Percentiles rank a stretch among this genome's conserved stretches.
phyloP scores from a whole-genome alignment of 2,797 vertebrate species.

The Acanthiza pusilla region DNA sequence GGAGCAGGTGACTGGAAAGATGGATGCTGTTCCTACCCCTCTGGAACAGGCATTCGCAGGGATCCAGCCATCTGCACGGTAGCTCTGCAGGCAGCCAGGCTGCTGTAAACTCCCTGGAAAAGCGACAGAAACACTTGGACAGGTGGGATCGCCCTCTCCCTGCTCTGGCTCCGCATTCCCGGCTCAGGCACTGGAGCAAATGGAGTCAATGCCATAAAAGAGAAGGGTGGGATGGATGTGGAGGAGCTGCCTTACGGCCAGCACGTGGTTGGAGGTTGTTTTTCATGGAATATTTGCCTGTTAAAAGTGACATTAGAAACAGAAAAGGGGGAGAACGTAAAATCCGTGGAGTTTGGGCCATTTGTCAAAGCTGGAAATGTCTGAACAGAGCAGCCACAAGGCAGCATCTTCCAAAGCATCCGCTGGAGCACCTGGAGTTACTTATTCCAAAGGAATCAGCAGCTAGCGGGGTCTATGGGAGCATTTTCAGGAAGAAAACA shows the following conservation, averaged over 20 bases:
- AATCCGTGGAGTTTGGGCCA: neutral
- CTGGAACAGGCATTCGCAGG: neutral
- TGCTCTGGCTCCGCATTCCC: neutral
- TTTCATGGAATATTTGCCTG: neutral
- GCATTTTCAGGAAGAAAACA: neutral
- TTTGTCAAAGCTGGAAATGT: constrained; percentile 25
- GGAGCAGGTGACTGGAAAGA: neutral
- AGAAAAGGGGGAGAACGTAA: neutral
- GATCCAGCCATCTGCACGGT: neutral
- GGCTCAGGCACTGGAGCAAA: neutral
- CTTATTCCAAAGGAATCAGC: neutral
- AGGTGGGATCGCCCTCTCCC: constrained; percentile 45
- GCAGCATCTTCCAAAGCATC: neutral
- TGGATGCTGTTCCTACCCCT: neutral
- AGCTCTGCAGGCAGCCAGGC: neutral
- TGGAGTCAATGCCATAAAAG: neutral
- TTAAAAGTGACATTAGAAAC: constrained; percentile 25
- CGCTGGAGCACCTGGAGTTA: neutral
- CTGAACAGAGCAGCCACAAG: neutral
- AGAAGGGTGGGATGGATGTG: neutral
- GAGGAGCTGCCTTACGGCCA: neutral
- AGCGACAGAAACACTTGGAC: constrained; percentile 13
- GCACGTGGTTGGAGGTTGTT: neutral
- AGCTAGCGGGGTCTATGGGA: neutral
- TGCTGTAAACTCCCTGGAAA: constrained; percentile 18